A percentile compares a stretch with the other conserved stretches of the same genome.
These are phyloP conservation scores for Nyleta sp. DNA, from an alignment of 2,888 invertebrate genomes.

Conservation along the genomic window DNA sequence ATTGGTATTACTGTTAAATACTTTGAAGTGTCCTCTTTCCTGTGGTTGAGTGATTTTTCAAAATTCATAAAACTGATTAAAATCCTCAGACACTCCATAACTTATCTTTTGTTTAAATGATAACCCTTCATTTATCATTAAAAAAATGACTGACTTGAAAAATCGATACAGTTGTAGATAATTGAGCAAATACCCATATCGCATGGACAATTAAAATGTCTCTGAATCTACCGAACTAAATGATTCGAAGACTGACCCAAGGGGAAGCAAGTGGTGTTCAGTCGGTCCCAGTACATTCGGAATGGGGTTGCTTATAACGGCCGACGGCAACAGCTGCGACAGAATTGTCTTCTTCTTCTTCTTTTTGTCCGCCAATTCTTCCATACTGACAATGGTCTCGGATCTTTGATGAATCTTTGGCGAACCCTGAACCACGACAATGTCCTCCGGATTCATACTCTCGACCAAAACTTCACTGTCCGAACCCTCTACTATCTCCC, in stretches of 20 bases:
- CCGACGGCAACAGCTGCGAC: constrained; percentile 86
- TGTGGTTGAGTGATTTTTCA: too few species aligned
- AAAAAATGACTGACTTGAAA: too few species aligned
- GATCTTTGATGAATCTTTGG: constrained; percentile 81
- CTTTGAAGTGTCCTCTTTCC: too few species aligned
- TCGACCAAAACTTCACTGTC: constrained; percentile 73
- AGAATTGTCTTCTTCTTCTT: constrained; percentile 87
- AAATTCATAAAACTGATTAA: too few species aligned
- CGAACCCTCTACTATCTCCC: constrained; percentile 73
- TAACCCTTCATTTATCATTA: too few species aligned
- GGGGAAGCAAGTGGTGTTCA: constrained; percentile 88
- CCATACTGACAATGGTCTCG: constrained; percentile 76
- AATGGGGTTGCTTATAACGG: constrained; percentile 80
- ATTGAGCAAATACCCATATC: too few species aligned
- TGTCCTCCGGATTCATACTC: constrained; percentile 74
- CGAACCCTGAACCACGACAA: constrained; percentile 75
- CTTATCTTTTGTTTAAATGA: too few species aligned
- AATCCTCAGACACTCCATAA: too few species aligned
- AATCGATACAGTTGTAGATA: too few species aligned
- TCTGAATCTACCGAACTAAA: too few species aligned
- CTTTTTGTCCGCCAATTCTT: constrained; percentile 83
- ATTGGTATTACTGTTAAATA: not conserved
- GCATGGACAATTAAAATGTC: too few species aligned
- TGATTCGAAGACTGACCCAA: constrained; percentile 80
- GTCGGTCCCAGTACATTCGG: constrained; percentile 86